Evolutionary conservation across 2,113 vertebrate genomes (phyloP).

Genomic region (Callocephalon fimbriatum): DNA sequence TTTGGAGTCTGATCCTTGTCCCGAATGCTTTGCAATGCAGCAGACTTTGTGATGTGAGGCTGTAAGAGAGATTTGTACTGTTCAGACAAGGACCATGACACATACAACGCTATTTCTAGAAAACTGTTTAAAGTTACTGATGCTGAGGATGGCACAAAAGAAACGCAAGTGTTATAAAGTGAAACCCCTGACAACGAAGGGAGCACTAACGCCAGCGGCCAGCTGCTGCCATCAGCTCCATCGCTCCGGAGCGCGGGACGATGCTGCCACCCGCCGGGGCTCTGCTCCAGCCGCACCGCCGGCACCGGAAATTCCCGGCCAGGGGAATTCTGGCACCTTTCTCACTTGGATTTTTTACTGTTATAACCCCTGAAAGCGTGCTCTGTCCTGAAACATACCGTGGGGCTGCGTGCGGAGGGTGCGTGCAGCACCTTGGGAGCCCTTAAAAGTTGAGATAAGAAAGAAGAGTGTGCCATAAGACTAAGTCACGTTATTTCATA

Average conservation of each 20-base stretch:
- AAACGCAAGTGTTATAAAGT: accelerated
- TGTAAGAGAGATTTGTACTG: not conserved
- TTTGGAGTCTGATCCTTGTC: not conserved
- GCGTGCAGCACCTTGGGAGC: not conserved
- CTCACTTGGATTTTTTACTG: accelerated
- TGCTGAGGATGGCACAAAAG: not conserved
- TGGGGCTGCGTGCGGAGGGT: accelerated
- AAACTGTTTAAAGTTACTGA: not conserved
- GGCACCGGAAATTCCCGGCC: not conserved
- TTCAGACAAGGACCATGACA: not conserved
- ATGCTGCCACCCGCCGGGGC: not conserved
- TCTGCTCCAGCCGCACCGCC: not conserved
- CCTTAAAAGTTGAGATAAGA: not conserved
- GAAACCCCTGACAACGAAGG: accelerated
- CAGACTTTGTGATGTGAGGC: accelerated
- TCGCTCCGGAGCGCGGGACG: not conserved
- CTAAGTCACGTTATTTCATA: accelerated
- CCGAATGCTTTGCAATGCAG: accelerated
- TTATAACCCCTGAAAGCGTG: accelerated
- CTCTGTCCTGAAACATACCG: not conserved
- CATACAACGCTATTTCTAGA: accelerated
- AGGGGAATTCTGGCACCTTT: accelerated
- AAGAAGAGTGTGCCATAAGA: not conserved
- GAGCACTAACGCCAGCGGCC: accelerated
- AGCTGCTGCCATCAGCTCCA: not conserved